Percentiles rank a stretch among this genome's conserved stretches.
Conservation (phyloP, 2,797 vertebrate species). For the Etheostoma nigrum region DNA sequence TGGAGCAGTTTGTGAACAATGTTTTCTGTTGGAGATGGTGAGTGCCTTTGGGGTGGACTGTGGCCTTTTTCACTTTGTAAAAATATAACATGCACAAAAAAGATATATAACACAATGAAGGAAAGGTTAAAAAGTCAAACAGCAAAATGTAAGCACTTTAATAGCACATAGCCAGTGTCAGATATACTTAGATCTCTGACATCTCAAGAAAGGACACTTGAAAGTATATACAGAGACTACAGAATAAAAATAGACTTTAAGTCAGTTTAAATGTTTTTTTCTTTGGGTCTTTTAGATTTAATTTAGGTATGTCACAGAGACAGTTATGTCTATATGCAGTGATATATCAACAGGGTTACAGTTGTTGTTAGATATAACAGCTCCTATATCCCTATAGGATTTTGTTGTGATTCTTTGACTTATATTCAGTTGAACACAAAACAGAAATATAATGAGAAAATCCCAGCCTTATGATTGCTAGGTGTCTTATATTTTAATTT, state of each 20-base stretch:
- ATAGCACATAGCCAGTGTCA: neutral
- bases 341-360: neutral
- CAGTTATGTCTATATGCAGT: neutral
- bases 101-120: no score
- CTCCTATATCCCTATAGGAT: neutral
- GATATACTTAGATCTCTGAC: constrained; percentile 5
- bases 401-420: neutral
- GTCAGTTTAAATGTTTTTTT: constrained; percentile 8
- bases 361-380: neutral
- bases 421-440: neutral
- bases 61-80: no score
- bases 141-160: no score
- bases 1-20: no score
- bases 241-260: constrained; percentile 2
- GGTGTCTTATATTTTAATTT: no score
- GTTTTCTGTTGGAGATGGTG: no score
- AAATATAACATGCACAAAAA: no score
- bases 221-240: neutral
- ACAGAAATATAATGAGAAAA: no score
- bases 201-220: neutral
- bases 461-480: no score
- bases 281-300: neutral
- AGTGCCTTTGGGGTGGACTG: no score
- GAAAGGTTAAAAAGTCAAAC: no score
- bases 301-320: neutral